Evolutionary conservation across 2,888 invertebrate species (phyloP).

Genomic region (Rhogogaster chlorosoma): DNA sequence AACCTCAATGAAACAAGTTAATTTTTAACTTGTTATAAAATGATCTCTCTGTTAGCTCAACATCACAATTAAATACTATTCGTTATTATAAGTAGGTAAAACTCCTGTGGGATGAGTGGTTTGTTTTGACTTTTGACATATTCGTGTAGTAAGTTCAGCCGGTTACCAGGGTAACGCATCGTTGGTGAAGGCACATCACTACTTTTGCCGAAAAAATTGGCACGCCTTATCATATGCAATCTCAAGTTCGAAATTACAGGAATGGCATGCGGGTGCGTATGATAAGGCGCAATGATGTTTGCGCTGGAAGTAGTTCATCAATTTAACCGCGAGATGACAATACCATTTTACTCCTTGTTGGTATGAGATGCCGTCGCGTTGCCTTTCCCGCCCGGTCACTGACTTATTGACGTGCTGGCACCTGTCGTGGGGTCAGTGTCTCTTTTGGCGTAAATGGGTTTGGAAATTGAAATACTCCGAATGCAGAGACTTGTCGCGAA

Average conservation of each 20-base stretch:
- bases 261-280: background rate
- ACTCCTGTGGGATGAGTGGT: background rate
- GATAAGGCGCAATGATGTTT: background rate
- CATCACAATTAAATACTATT: slow-evolving; percentile 2
- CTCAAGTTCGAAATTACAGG: background rate
- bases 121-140: slow-evolving; percentile 45
- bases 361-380: too few relatives aligned
- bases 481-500: too few relatives aligned
- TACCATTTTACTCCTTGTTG: background rate
- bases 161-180: slow-evolving; percentile 46
- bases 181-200: background rate
- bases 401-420: too few relatives aligned
- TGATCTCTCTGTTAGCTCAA: background rate
- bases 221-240: background rate
- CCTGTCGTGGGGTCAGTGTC: too few relatives aligned
- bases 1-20: background rate
- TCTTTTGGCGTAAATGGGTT: too few relatives aligned
- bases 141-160: background rate
- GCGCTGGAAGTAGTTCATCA: background rate
- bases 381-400: too few relatives aligned
- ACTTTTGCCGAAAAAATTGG: background rate
- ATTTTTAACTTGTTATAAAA: background rate
- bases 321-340: background rate
- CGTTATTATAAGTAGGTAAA: background rate
- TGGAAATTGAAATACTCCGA: too few relatives aligned